A percentile compares a stretch with the other conserved stretches of the same genome.
phyloP scores from a whole-genome alignment of 2,888 invertebrate species.

The Leptinotarsa juncta region DNA sequence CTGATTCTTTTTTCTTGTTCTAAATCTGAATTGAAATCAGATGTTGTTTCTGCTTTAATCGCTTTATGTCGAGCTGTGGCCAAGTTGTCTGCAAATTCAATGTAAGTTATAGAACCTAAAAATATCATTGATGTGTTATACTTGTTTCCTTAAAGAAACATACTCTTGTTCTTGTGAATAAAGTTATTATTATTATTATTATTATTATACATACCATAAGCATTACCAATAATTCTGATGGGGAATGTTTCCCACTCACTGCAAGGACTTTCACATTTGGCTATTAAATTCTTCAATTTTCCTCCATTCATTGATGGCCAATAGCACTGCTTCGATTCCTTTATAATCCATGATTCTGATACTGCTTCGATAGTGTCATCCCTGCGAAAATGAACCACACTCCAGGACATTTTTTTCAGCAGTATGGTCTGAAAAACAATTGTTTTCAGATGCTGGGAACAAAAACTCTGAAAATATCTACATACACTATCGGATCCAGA shows the following conservation, averaged over 20 bases:
- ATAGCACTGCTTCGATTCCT: constrained; percentile 7
- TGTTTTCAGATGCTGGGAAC: constrained; percentile 9
- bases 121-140: background rate
- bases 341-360: background rate
- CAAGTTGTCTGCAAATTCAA: constrained; percentile 4
- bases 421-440: too few species aligned
- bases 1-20: constrained; percentile 10
- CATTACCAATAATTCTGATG: constrained; percentile 1
- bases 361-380: constrained; percentile 10
- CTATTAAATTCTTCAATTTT: constrained; percentile 13
- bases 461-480: background rate
- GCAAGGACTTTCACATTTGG: constrained; percentile 10
- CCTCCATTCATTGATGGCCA: constrained; percentile 5
- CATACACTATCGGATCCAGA: background rate
- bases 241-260: constrained; percentile 5
- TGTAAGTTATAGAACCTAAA: background rate
- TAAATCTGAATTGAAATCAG: background rate
- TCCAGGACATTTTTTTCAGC: too few species aligned
- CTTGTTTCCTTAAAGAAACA: too few species aligned
- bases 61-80: constrained; percentile 1
- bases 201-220: constrained; percentile 9
- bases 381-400: background rate
- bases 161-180: too few species aligned
- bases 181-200: too few species aligned
- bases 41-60: background rate